A percentile compares a stretch with the other conserved stretches of the same genome.
These are phyloP conservation scores for Hypena proboscidalis DNA, from an alignment of 2,888 invertebrate species.

Conservation along the genomic window DNA sequence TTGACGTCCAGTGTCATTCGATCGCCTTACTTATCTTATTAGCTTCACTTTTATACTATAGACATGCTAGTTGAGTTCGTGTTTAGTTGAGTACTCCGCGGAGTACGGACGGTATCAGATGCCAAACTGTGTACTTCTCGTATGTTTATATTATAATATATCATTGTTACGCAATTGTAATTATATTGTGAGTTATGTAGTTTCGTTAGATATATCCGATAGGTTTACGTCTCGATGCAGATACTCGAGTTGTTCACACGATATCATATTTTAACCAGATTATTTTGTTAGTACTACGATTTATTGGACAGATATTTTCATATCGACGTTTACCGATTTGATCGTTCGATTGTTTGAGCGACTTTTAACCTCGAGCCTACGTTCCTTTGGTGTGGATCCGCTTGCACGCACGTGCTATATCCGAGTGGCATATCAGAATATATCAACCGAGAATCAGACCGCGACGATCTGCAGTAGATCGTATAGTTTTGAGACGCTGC, in stretches of 20 bases:
- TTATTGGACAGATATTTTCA: slow-evolving; percentile 70
- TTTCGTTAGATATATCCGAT: slow-evolving; percentile 11
- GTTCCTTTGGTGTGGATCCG: slow-evolving; percentile 21
- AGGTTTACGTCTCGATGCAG: slow-evolving; percentile 4
- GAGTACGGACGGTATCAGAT: slow-evolving; percentile 54
- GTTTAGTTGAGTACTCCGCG: slow-evolving; percentile 40
- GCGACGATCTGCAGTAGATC: slow-evolving; percentile 40
- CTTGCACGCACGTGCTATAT: slow-evolving; percentile 43
- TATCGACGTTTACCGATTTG: slow-evolving; percentile 65
- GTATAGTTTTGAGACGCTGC: slow-evolving; percentile 56
- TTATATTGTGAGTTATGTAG: slow-evolving; percentile 34
- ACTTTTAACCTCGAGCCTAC: slow-evolving; percentile 29
- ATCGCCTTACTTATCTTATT: slow-evolving; percentile 55
- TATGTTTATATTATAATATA: slow-evolving; percentile 51
- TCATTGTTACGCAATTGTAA: slow-evolving; percentile 52
- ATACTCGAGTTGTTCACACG: slow-evolving; percentile 47
- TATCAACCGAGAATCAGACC: slow-evolving; percentile 40
- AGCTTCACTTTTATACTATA: slow-evolving; percentile 51
- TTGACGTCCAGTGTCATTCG: slow-evolving; percentile 44
- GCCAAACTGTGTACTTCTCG: slow-evolving; percentile 67
- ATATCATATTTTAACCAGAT: slow-evolving; percentile 69
- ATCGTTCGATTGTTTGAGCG: slow-evolving; percentile 35
- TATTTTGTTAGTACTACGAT: slow-evolving; percentile 63
- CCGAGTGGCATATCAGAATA: slow-evolving; percentile 63
- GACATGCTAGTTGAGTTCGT: slow-evolving; percentile 61